Conservation (phyloP, 2,888 invertebrate genomes). For the Megastigmus dorsalis region DNA sequence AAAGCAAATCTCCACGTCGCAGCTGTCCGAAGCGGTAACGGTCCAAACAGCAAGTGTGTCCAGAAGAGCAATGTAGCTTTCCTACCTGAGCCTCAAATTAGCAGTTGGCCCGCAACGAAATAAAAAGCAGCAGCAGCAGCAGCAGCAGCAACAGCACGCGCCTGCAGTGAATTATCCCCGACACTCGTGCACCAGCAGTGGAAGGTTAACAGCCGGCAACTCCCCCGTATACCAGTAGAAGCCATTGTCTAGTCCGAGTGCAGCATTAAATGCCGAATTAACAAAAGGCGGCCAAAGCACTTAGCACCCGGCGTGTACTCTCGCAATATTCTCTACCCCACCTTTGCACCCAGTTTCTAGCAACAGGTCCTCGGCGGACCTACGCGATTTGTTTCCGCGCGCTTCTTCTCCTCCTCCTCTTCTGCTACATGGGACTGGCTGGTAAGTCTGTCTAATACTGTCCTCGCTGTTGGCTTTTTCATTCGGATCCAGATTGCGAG, state of each 20-base stretch:
- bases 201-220: slow-evolving; percentile 7
- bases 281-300: slow-evolving; percentile 25
- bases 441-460: too few species aligned
- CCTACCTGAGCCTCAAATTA: not conserved
- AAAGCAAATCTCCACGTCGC: too few species aligned
- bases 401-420: not conserved
- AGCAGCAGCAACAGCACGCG: not conserved
- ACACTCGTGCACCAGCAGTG: not conserved
- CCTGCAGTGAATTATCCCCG: slow-evolving; percentile 8
- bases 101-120: not conserved
- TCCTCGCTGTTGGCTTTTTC: too few species aligned
- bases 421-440: not conserved
- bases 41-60: too few species aligned
- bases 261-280: slow-evolving; percentile 17
- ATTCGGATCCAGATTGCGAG: too few species aligned
- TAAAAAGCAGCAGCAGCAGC: too few species aligned
- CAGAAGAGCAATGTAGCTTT: too few species aligned
- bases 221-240: too few species aligned
- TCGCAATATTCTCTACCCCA: not conserved
- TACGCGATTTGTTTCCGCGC: too few species aligned
- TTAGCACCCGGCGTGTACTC: not conserved
- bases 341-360: not conserved
- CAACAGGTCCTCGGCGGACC: too few species aligned
- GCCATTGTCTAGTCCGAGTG: not conserved
- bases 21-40: too few species aligned